Evolutionary conservation across 2,797 vertebrate genomes (phyloP), one percentile per base, ranked within the genome.

Genomic region (Melanotaenia maccullochi): DNA sequence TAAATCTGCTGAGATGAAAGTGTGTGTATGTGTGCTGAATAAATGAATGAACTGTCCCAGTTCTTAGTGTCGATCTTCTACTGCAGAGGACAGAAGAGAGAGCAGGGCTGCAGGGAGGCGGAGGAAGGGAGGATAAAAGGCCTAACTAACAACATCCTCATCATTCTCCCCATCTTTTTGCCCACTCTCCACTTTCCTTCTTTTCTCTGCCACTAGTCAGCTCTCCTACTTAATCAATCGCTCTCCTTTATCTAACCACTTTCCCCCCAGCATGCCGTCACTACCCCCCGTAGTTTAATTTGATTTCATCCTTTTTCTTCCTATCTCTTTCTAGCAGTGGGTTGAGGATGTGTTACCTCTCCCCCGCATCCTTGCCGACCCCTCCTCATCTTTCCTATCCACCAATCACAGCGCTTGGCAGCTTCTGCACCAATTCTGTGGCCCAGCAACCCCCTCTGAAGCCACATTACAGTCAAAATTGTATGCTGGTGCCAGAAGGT

Each of bases 11-110:
- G 68, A 71, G 61, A 72, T 67, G n/a, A 8, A 12, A 51, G 56
- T 32, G 44, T 51, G 25, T 59, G 67, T 65, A 68, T 47, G 61
- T 62, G 60, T 60, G 63, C 47, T 58, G 71, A 55, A 35, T 54
- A 65, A 69, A 67, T 83, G 75, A 77, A 79, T 76, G 68, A 79
- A 76, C 55, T 85, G 88, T 71, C 88, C 91, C 91, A 89, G 76
- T 89, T 91, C 73, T 75, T 47, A 14, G 67, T 81, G 80, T 73
- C 64, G 38, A 76, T 90, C 82, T 84, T 83, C 65, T 62, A 82
- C 83, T 85, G 85, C 81, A 81, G 78, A 82, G 75, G 75, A 78
- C 63, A 79, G 60, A 73, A 54, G 73, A 66, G 76, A 70, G 36
- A 75, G 44, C 12, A 9, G 7, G 35, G 78, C 79, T 81, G 77